Evolutionary conservation across 2,113 vertebrate species (phyloP).

Genomic region (Montifringilla adamsi): DNA sequence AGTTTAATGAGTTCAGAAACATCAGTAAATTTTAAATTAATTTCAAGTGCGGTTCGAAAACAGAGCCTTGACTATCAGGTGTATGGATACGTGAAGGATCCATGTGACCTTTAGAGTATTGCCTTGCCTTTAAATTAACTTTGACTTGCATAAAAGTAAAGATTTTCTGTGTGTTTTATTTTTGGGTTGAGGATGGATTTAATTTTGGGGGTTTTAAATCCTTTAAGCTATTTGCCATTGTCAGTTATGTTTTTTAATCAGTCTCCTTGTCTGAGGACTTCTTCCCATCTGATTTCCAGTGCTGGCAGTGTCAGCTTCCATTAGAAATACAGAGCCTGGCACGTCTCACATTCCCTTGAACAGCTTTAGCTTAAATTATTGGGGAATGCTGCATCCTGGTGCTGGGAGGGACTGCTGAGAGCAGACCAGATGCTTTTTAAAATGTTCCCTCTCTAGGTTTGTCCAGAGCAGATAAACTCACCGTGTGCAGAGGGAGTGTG

Average conservation of each 20-base stretch:
- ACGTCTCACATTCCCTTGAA: background rate
- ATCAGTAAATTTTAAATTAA: background rate
- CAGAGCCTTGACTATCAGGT: background rate
- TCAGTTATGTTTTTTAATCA: constrained; percentile 23
- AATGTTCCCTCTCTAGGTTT: background rate
- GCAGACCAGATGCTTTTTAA: background rate
- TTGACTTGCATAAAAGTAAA: background rate
- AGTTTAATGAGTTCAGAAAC: background rate
- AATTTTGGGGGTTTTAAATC: background rate
- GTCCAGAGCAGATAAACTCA: background rate
- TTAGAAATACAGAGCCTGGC: background rate
- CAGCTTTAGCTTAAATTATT: background rate
- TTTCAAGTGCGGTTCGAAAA: background rate
- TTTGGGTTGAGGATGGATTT: background rate
- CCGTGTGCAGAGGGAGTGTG: background rate
- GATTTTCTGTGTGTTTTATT: background rate
- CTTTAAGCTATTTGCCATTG: background rate
- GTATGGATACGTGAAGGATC: background rate
- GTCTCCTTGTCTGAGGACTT: constrained; percentile 51
- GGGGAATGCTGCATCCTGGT: background rate
- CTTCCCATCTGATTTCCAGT: constrained; percentile 25
- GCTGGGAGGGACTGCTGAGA: background rate
- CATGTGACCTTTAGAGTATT: background rate
- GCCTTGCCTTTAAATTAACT: background rate
- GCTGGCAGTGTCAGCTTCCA: constrained; percentile 2